Percentiles rank a stretch among this genome's conserved stretches.
Evolutionary conservation across 2,888 invertebrate species (phyloP).

Genomic region (Luperina testacea): DNA sequence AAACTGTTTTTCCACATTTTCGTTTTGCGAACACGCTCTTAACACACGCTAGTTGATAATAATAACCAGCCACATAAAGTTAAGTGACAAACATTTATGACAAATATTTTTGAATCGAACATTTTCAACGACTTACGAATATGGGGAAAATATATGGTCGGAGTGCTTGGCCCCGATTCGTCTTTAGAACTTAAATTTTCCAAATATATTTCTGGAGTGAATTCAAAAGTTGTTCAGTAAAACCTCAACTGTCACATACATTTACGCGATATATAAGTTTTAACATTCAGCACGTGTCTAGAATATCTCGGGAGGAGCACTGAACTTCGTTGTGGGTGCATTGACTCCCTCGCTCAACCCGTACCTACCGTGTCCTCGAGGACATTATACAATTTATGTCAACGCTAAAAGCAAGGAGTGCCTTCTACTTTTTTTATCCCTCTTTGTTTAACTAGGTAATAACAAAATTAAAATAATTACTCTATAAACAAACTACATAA

Average conservation of each 20-base stretch:
- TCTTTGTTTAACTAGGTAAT: slow-evolving; percentile 37
- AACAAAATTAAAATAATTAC: slow-evolving; percentile 50
- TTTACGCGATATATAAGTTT: slow-evolving; percentile 76
- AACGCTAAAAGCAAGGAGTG: slow-evolving; percentile 67
- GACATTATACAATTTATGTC: slow-evolving; percentile 74
- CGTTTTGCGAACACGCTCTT: slow-evolving; percentile 20
- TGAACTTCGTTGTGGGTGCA: slow-evolving; percentile 83
- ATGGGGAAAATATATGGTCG: slow-evolving; percentile 54
- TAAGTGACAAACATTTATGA: slow-evolving; percentile 55
- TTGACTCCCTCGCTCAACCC: slow-evolving; percentile 75
- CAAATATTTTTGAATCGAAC: slow-evolving; percentile 58
- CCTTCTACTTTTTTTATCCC: slow-evolving; percentile 46
- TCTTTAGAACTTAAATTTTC: slow-evolving; percentile 70
- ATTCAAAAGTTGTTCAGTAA: slow-evolving; percentile 67
- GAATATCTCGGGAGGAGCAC: slow-evolving; percentile 78
- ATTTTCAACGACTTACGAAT: slow-evolving; percentile 51
- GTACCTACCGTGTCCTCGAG: slow-evolving; percentile 63
- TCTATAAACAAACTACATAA: slow-evolving; percentile 47
- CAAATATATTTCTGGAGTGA: slow-evolving; percentile 66
- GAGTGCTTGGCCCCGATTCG: slow-evolving; percentile 58
- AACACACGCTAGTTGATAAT: slow-evolving; percentile 32
- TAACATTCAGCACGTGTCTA: slow-evolving; percentile 80
- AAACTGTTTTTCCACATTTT: slow-evolving; percentile 11
- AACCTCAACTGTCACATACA: slow-evolving; percentile 75
- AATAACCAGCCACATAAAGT: slow-evolving; percentile 44